phyloP scores from a whole-genome alignment of 2,797 vertebrate species.

The Babyrousa celebensis region DNA sequence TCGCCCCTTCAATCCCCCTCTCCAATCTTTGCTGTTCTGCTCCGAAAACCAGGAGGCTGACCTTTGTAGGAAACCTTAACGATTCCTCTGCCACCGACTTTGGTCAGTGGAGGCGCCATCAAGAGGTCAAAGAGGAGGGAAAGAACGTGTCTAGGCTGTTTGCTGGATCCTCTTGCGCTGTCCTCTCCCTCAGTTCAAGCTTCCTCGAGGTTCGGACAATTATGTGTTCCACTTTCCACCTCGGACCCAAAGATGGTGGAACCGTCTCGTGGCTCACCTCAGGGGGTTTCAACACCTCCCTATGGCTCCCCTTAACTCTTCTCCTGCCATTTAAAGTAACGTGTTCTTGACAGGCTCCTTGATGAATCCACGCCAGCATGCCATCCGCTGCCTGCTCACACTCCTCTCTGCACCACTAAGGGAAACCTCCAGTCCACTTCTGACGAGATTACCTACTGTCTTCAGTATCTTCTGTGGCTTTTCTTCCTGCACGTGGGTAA shows the following conservation, averaged over 20 bases:
- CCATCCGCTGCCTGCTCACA: neutral
- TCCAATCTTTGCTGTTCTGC: neutral
- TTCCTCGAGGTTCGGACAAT: neutral
- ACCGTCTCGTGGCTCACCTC: neutral
- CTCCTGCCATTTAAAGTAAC: neutral
- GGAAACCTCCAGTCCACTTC: neutral
- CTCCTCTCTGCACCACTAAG: rapidly evolving
- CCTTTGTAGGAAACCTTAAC: neutral
- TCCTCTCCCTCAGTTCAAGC: neutral
- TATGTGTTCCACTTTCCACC: neutral
- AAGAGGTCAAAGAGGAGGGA: neutral
- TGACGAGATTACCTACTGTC: neutral
- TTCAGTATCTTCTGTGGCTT: neutral
- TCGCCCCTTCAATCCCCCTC: neutral
- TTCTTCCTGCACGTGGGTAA: neutral
- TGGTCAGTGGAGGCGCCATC: neutral
- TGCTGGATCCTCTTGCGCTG: neutral
- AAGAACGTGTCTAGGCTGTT: neutral
- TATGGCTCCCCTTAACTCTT: neutral
- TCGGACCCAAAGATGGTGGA: neutral
- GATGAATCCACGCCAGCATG: neutral
- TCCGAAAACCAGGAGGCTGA: neutral
- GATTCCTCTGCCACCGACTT: neutral
- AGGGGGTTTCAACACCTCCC: neutral
- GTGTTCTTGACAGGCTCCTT: neutral